Base-by-base conservation (phyloP, 2,888 invertebrate genomes). In the Pediacus dermestoides region DNA sequence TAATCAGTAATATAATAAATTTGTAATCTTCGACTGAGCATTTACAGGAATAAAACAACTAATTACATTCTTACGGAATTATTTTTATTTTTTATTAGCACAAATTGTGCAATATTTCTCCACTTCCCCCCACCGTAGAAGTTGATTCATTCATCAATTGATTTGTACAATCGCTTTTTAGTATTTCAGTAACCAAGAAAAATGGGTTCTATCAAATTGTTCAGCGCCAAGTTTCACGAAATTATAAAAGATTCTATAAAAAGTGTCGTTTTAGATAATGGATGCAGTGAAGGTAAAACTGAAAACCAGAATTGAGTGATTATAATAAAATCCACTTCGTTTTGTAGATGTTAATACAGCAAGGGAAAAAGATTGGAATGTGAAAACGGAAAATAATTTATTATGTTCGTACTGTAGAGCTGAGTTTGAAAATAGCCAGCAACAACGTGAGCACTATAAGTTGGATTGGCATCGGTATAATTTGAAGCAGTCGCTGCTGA, bases 381-480 rank as follows among this genome's bases (percentile, higher is more conserved):
- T n/a, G n/a, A n/a, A n/a, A n/a, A n/a, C n/a, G 12, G 48, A 53
- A 16, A 58, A 47, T 9, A 54, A 37, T 34, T 54, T 74, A 23
- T 66, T 70, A 32, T 78, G 78, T 53, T 76, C 75, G 0, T 75
- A 71, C 55, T 77, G 77, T 43, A 68, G 70, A 18, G 61, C 71
- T 1, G 58, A 66, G 30, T 85, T 85, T 55, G 70, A 74, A 15
- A 71, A 78, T 31, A 63, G 78, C 30, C 68, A 70, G 0, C 75
- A 80, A 39, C 85, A 88, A 64, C 77, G 81, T 9, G 74, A 80
- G 3, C 90, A 90, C 63, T 89, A 85, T 60, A 86, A 85, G 59
- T 70, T 85, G 21, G 89, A 89, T 61, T 89, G 88, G 88, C 89
- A 90, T 63, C 76, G 86, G 2, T 86, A 86, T 58, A 90, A 90